Evolutionary conservation across 2,113 vertebrate species (phyloP), one percentile per base, ranked within the genome.

Genomic region (Gambusia affinis): DNA sequence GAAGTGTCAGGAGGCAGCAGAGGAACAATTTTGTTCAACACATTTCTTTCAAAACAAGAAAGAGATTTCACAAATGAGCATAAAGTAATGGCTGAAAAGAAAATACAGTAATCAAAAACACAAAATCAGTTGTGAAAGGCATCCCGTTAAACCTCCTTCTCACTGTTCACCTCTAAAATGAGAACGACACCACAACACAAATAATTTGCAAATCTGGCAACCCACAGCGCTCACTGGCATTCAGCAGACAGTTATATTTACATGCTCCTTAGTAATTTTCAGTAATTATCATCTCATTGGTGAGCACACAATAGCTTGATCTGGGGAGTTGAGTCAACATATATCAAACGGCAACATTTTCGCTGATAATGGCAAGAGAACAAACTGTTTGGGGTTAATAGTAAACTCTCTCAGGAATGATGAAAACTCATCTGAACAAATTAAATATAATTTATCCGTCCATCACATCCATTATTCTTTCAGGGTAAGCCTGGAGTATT

Each of bases 261-360:
- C 72, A 70, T 81, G 76, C 80, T 76, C 54, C 78, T 72, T 51
- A 6, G 70, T 86, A 83, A 89, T 87, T 85, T 83, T 72, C 75
- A 60, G 82, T 88, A 89, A 91, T 91, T 87, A 91, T 86, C 72
- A 88, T 86, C 69, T 90, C 85, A 76, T 77, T 68, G 78, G 87
- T 85, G 82, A 67, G 37, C 76, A 67, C 73, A 62, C 37, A 1
- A 47, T 60, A 66, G 60, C 47, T 60, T 75, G 77, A 64, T 19
- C 77, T 35, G 73, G 60, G 66, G 75, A 69, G 73, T 78, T 81
- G 24, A 75, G 77, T 87, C 82, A 83, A 86, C 72, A 90, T 51
- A 82, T 75, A 81, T 88, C 80, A 78, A 71, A 77, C 82, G 33
- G 67, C 64, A 79, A n/a, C 87, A 67, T 85, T 79, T 85, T 75